Percentiles rank a stretch among this genome's conserved stretches.
These are phyloP conservation scores for Drosophila colorata DNA, from an alignment of 2,888 invertebrate species.

Conservation along the genomic window DNA sequence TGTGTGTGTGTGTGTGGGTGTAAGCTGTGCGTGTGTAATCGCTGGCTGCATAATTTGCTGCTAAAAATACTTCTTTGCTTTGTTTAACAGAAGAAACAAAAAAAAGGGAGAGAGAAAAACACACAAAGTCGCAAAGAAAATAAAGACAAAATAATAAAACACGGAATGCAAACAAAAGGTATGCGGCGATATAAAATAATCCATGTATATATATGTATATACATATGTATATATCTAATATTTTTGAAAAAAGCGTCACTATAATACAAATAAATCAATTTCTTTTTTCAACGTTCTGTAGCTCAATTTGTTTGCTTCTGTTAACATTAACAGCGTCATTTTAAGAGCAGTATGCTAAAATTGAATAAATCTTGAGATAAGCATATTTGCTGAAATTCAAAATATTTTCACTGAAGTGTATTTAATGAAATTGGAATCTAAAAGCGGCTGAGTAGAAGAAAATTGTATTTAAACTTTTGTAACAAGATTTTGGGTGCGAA, in stretches of 20 bases:
- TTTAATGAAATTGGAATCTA: too few species aligned
- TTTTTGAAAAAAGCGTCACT: not conserved
- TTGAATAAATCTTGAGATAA: too few species aligned
- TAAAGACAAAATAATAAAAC: not conserved
- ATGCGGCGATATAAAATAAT: not conserved
- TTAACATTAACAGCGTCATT: slow-evolving; percentile 3
- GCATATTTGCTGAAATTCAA: too few species aligned
- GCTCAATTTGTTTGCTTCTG: not conserved
- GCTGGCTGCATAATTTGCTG: slow-evolving; percentile 61
- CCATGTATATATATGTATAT: not conserved
- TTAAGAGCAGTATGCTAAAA: not conserved
- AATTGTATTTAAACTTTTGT: not conserved
- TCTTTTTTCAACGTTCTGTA: not conserved
- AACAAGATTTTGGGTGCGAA: not conserved
- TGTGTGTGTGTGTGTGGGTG: slow-evolving; percentile 23
- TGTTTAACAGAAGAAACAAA: slow-evolving; percentile 28
- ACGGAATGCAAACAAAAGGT: slow-evolving; percentile 2
- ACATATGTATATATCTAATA: not conserved
- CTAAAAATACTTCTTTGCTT: slow-evolving; percentile 73
- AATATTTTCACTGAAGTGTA: too few species aligned
- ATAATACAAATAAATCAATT: not conserved
- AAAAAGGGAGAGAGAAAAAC: not conserved
- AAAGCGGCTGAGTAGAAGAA: not conserved
- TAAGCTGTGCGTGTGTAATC: slow-evolving; percentile 41
- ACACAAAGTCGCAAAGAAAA: slow-evolving; percentile 13